Base-by-base conservation (phyloP, 2,113 vertebrate genomes). In the Centrocercus urophasianus region DNA sequence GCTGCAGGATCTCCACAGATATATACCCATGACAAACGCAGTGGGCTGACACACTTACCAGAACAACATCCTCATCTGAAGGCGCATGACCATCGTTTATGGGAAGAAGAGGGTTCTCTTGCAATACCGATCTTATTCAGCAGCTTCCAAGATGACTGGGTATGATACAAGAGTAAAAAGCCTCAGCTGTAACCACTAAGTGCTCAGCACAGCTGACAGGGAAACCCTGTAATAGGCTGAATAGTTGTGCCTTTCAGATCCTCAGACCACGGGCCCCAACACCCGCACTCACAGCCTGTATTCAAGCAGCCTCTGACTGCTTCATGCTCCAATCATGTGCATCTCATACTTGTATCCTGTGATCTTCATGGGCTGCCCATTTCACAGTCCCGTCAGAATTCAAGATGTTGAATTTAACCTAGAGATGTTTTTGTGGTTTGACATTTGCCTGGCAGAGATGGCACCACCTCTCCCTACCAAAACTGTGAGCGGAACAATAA, bases 101-200 rank as follows among this genome's bases (percentile, higher is more conserved):
- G 70, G 63, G 59, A 92, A 90, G 69, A 11, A 93, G 42, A 67
- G 76, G 64, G 42, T 88, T 85, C 95, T 85, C 89, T 63, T 71
- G 75, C 60, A 87, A 79, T 67, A n/a, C 47, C 43, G 61, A 88
- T 56, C 48, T 92, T 70, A 89, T 50, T 92, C 70, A 91, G 78
- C 59, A 74, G 78, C 78, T 93, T 92, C 45, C 67, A 79, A 86
- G 75, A 93, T 67, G 85, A 91, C 71, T 2, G 11, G 17, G 50
- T 63, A 73, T 82, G 78, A 94, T 56, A 40, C 14, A 63, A 83
- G 50, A 28, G 56, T 64, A n/a, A 65, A 85, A 94, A 89, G 42
- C n/a, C 91, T 95, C 95, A 92, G 38, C 28, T 66, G 54, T 91
- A 93, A 75, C 63, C 74, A 91, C 84, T 64, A 70, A 87, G 66